phyloP scores from a whole-genome alignment of 2,113 vertebrate genomes.

The Arothron firmamentum region DNA sequence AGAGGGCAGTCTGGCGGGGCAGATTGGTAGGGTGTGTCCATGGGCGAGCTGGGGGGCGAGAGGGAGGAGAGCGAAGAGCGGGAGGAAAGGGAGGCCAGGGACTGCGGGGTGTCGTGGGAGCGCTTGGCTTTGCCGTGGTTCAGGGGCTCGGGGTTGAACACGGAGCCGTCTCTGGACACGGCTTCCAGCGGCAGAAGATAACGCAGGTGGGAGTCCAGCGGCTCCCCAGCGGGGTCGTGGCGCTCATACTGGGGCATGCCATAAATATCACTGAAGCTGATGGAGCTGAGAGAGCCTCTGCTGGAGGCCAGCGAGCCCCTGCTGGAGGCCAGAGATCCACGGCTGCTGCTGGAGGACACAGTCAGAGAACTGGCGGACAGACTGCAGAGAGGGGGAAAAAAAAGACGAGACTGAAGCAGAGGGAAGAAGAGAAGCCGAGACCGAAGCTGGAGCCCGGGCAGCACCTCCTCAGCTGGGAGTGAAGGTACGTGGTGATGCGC shows the following conservation, averaged over 20 bases:
- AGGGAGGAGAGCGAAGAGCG: constrained; percentile 93
- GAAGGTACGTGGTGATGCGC: constrained; percentile 88
- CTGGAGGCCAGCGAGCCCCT: constrained; percentile 92
- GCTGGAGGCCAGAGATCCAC: constrained; percentile 92
- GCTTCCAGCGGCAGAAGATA: constrained; percentile 83
- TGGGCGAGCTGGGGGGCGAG: constrained; percentile 92
- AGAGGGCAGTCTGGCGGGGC: constrained; percentile 86
- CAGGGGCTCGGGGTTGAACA: constrained; percentile 58
- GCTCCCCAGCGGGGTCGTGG: constrained; percentile 69
- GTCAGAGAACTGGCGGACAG: constrained; percentile 94
- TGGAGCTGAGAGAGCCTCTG: constrained; percentile 92
- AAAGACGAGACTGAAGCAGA: neutral
- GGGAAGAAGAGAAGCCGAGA: too few relatives aligned
- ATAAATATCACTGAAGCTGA: constrained; percentile 98
- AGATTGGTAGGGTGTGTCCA: constrained; percentile 91
- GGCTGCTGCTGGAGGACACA: constrained; percentile 93
- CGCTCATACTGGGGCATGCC: constrained; percentile 92
- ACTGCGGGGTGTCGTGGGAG: constrained; percentile 90
- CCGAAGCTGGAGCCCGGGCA: neutral
- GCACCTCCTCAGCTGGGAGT: constrained; percentile 93
- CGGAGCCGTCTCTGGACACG: constrained; percentile 72
- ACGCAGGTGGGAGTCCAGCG: constrained; percentile 78
- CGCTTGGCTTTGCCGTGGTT: constrained; percentile 79
- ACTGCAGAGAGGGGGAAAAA: constrained; percentile 56
- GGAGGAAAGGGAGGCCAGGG: constrained; percentile 90